phyloP scores from a whole-genome alignment of 2,113 vertebrate species.

The Notiomystis cincta region DNA sequence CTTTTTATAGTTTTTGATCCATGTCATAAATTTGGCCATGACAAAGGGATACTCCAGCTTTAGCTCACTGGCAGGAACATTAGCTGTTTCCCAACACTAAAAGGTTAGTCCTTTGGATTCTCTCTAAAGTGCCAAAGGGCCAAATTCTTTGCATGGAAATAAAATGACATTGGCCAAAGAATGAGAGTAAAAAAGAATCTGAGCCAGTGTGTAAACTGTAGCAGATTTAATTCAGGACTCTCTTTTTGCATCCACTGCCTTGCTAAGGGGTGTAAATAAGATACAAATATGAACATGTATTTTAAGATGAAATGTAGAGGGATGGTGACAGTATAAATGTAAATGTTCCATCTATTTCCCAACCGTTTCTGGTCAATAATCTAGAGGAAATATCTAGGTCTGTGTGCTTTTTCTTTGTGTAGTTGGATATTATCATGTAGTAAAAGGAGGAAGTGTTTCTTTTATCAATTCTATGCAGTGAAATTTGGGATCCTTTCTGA shows the following conservation, averaged over 20 bases:
- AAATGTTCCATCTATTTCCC: not conserved
- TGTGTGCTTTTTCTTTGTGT: not conserved
- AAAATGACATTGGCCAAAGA: not conserved
- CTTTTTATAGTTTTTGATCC: conserved; percentile 81
- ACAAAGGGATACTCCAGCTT: conserved; percentile 75
- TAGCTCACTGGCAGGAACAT: conserved; percentile 68
- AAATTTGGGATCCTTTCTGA: conserved; percentile 4
- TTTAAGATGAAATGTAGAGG: not conserved
- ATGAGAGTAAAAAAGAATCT: not conserved
- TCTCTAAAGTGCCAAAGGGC: conserved; percentile 38
- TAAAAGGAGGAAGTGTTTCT: not conserved
- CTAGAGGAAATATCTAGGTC: not conserved
- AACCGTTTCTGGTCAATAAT: not conserved
- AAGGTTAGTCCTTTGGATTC: conserved; percentile 59
- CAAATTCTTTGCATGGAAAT: conserved; percentile 46
- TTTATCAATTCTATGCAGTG: not conserved
- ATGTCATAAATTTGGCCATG: conserved; percentile 76
- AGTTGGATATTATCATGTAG: not conserved
- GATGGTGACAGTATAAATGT: not conserved
- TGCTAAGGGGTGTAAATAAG: not conserved
- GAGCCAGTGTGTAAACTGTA: not conserved
- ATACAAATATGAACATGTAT: not conserved
- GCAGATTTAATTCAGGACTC: not conserved
- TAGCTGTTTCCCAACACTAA: conserved; percentile 65
- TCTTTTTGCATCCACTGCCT: not conserved